These are phyloP conservation scores for Himantopus leucocephalus DNA, from an alignment of 2,113 vertebrate genomes.

Conservation along the genomic window DNA sequence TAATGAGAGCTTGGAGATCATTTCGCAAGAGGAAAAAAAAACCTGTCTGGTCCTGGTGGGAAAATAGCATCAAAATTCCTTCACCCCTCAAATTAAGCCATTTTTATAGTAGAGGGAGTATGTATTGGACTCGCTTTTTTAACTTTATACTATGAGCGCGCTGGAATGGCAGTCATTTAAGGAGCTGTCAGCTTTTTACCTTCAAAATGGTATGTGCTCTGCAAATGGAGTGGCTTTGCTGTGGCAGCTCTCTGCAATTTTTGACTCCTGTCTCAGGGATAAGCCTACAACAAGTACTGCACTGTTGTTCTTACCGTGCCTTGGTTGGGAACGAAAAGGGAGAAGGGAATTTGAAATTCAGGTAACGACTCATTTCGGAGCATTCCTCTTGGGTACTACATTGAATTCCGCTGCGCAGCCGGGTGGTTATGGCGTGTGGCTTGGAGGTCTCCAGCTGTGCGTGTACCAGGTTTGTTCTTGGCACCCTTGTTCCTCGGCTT, in stretches of 20 bases:
- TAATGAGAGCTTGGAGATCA: conserved; percentile 48
- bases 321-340: background rate
- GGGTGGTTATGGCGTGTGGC: background rate
- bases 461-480: too few species aligned
- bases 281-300: background rate
- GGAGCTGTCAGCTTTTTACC: background rate
- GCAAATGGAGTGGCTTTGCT: background rate
- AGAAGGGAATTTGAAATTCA: background rate
- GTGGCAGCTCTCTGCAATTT: background rate
- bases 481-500: too few species aligned
- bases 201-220: background rate
- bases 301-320: background rate
- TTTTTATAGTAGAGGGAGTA: background rate
- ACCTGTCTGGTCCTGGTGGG: background rate
- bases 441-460: background rate
- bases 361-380: background rate
- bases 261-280: background rate
- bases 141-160: background rate
- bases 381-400: background rate
- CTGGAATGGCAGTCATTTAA: background rate
- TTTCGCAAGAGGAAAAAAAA: background rate
- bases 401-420: background rate
- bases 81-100: background rate
- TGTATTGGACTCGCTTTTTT: background rate
- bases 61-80: conserved; percentile 3